Evolutionary conservation across 2,113 vertebrate species (phyloP).

Genomic region (Epinephelus moara): DNA sequence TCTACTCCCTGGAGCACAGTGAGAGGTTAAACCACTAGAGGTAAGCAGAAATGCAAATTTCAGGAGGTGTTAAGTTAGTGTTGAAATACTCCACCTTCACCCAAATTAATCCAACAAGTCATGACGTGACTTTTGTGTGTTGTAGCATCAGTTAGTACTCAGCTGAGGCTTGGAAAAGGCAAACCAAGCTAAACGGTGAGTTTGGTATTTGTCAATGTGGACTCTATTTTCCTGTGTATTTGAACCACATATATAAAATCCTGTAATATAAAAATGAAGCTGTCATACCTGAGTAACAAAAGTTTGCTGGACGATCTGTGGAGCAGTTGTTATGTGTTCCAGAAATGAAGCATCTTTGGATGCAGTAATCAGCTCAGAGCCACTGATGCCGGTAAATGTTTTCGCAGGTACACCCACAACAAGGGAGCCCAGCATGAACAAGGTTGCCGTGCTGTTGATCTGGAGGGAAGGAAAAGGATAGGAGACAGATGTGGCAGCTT

Average conservation of each 20-base stretch:
- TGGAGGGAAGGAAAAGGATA: constrained; percentile 33
- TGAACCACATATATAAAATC: neutral
- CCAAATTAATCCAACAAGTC: neutral
- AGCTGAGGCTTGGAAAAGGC: neutral
- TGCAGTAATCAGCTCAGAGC: constrained; percentile 40
- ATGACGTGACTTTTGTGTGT: neutral
- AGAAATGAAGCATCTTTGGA: constrained; percentile 57
- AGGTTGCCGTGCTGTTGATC: constrained; percentile 31
- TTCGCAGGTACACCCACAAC: constrained; percentile 67
- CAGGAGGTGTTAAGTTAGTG: neutral
- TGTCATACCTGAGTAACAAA: constrained; percentile 77
- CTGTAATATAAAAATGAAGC: neutral
- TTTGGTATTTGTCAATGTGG: no score
- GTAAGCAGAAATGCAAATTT: neutral
- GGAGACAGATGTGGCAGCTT: neutral
- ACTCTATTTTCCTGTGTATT: neutral
- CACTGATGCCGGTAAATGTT: constrained; percentile 24
- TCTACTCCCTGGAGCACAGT: neutral
- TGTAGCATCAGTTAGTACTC: neutral
- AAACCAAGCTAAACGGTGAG: no score
- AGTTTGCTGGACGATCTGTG: constrained; percentile 57
- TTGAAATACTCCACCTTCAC: neutral
- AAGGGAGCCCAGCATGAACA: constrained; percentile 76
- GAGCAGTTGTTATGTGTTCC: constrained; percentile 41
- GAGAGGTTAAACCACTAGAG: neutral